Evolutionary conservation across 2,888 invertebrate genomes (phyloP).

Genomic region (Brenthis ino): DNA sequence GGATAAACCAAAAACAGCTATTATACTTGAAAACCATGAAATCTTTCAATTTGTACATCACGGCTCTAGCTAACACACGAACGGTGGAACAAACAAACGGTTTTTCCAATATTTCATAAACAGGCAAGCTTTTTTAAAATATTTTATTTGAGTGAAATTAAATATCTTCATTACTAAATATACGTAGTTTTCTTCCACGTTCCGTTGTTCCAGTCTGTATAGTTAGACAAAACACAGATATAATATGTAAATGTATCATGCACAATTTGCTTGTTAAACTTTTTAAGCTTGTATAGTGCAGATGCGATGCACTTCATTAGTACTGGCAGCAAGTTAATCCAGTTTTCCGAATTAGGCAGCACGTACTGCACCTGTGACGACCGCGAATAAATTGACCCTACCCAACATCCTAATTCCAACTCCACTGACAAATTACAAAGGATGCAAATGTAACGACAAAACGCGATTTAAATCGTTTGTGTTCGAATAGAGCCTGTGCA

Average conservation of each 20-base stretch:
- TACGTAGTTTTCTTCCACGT: no score
- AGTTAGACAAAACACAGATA: neutral
- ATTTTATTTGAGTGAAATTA: no score
- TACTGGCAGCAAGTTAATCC: conserved; percentile 34
- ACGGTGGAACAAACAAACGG: no score
- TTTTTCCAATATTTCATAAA: no score
- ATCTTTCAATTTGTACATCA: no score
- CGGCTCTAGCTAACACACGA: no score
- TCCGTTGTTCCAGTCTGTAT: no score
- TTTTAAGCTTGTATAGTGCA: conserved; percentile 15
- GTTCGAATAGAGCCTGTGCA: conserved; percentile 5
- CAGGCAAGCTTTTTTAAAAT: no score
- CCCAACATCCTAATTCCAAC: conserved; percentile 26
- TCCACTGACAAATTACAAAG: conserved; percentile 36
- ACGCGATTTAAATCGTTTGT: conserved; percentile 6
- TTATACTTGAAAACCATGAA: no score
- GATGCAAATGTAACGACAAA: conserved; percentile 21
- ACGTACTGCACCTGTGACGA: conserved; percentile 37
- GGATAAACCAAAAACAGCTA: no score
- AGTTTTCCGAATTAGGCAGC: conserved; percentile 36
- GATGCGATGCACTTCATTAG: conserved; percentile 35
- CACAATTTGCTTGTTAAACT: neutral
- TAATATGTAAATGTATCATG: neutral
- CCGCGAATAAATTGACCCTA: conserved; percentile 39
- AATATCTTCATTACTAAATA: no score